A percentile compares a stretch with the other conserved stretches of the same genome.
phyloP scores from a whole-genome alignment of 2,888 invertebrate species.

The Metalampra italica region DNA sequence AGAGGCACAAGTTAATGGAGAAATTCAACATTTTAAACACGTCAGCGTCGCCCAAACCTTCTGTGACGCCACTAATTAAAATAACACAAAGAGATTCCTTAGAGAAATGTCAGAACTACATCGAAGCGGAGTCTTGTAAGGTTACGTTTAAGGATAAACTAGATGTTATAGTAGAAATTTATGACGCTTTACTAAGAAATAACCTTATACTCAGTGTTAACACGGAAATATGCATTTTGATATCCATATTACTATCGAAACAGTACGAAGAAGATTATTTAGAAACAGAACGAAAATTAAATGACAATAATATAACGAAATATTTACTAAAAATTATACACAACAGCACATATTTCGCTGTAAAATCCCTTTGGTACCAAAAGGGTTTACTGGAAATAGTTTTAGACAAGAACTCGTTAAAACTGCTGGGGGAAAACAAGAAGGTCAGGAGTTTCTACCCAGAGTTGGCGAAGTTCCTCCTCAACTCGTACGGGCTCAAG shows the following conservation, averaged over 20 bases:
- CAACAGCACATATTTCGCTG: slow-evolving; percentile 88
- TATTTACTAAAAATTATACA: slow-evolving; percentile 73
- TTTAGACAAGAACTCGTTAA: slow-evolving; percentile 63
- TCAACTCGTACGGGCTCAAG: slow-evolving; percentile 58
- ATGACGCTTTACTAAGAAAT: slow-evolving; percentile 77
- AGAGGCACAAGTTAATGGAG: slow-evolving; percentile 65
- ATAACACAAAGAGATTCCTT: slow-evolving; percentile 44
- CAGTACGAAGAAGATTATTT: slow-evolving; percentile 56
- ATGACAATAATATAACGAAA: slow-evolving; percentile 30
- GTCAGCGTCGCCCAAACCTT: slow-evolving; percentile 37
- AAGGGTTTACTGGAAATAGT: slow-evolving; percentile 71
- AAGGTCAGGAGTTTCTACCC: slow-evolving; percentile 80
- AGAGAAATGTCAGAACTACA: slow-evolving; percentile 37
- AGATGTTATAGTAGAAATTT: slow-evolving; percentile 76
- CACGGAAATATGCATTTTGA: slow-evolving; percentile 83
- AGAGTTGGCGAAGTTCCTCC: slow-evolving; percentile 65
- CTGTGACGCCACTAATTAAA: slow-evolving; percentile 47
- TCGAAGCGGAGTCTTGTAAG: slow-evolving; percentile 57
- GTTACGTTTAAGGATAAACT: slow-evolving; percentile 74
- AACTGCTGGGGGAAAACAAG: slow-evolving; percentile 82
- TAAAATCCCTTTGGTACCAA: slow-evolving; percentile 75
- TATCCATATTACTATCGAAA: slow-evolving; percentile 80
- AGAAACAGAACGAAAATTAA: slow-evolving; percentile 32
- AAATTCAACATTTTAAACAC: slow-evolving; percentile 66
- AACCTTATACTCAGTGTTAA: slow-evolving; percentile 81